These are phyloP conservation scores for Sebastes taczanowskii DNA, from an alignment of 2,797 vertebrate species.

Conservation along the genomic window DNA sequence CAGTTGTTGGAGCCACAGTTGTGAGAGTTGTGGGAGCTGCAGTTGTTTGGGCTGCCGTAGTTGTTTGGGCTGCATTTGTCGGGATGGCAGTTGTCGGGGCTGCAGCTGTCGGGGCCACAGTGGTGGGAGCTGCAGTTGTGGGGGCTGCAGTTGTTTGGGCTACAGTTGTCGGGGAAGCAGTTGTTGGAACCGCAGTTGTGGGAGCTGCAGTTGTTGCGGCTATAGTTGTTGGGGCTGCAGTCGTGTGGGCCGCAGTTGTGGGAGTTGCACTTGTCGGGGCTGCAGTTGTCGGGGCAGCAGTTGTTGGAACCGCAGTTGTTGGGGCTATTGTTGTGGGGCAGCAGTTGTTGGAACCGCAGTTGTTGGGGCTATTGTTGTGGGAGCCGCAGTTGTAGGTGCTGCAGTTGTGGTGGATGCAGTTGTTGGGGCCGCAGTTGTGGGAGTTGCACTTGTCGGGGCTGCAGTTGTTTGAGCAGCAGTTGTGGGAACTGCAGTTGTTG, in stretches of 20 bases:
- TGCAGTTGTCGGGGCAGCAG: background rate
- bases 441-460: accelerated
- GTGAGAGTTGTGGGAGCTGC: background rate
- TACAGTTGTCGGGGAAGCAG: accelerated
- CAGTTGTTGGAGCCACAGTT: background rate
- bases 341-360: background rate
- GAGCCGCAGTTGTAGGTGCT: background rate
- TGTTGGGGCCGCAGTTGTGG: background rate
- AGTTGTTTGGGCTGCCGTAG: background rate
- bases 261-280: accelerated
- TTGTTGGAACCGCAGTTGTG: background rate
- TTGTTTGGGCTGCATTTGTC: accelerated
- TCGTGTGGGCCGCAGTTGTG: background rate
- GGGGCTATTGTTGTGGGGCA: background rate
- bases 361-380: background rate
- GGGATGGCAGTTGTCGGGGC: background rate
- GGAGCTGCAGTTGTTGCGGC: accelerated
- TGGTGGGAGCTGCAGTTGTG: accelerated
- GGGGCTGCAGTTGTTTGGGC: background rate
- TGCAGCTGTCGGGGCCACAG: accelerated
- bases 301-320: accelerated
- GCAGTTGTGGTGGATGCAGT: background rate
- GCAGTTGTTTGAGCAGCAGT: background rate
- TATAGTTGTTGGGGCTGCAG: background rate
- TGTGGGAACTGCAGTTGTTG: background rate